A percentile compares a stretch with the other conserved stretches of the same genome.
Conservation (phyloP, 2,797 vertebrate genomes). For the Passerculus sandwichensis region DNA sequence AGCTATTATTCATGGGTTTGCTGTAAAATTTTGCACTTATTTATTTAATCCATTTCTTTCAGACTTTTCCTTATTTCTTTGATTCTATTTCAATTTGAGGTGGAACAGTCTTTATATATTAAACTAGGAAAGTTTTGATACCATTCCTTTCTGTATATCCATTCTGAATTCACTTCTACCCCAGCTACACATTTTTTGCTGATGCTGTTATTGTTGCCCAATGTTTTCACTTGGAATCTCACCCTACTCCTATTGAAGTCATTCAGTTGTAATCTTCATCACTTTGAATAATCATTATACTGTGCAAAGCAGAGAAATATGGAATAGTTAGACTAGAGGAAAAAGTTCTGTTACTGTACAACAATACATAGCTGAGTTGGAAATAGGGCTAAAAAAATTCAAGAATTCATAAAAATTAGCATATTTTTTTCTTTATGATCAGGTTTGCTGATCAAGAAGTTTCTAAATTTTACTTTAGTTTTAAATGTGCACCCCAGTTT, state of each 20-base stretch:
- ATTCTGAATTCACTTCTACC: neutral
- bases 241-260: constrained; percentile 30
- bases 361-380: neutral
- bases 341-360: neutral
- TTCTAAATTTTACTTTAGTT: neutral
- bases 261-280: constrained; percentile 46
- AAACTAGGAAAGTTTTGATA: neutral
- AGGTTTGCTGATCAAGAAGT: neutral
- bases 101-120: neutral
- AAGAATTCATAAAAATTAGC: neutral
- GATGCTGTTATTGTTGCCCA: constrained; percentile 16
- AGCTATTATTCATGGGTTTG: neutral
- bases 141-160: neutral
- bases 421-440: neutral
- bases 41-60: constrained; percentile 2
- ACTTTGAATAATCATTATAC: constrained; percentile 15
- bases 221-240: neutral
- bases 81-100: neutral
- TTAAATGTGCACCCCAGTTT: neutral
- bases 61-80: neutral
- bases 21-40: neutral
- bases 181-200: constrained; percentile 4
- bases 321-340: neutral
- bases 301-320: neutral
- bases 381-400: neutral